Base-by-base conservation (phyloP, 2,888 invertebrate species). In the Odontocerum albicorne region DNA sequence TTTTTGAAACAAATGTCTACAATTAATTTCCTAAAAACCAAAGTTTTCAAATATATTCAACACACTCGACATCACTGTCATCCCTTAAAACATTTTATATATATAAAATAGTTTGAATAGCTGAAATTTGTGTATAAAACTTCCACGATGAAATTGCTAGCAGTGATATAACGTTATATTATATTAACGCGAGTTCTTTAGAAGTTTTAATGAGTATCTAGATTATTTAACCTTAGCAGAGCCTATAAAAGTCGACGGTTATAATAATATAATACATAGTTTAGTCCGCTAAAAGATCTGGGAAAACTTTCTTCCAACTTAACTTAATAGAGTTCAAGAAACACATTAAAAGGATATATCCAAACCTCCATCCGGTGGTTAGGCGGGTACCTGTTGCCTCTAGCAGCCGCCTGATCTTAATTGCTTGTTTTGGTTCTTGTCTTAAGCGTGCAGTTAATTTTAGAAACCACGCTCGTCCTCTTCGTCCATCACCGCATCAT, bases 381-480 rank as follows among this genome's bases (percentile, higher is more conserved):
- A 56, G 45, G 16, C 40, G 56, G 39, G 59, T 52, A 39, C 54
- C 51, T 53, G 55, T 53, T 59, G 42, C 45, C 49, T 51, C 49
- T 54, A 49, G 53, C 43, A 59, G 35, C 44, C 45, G 21, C 55
- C 36, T 35, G 35, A 52, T 44, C 44, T 45, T 52, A 39, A 46
- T 46, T 46, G 45, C 46, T 46, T 40, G 53, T 46, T 40, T 46
- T 42, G 53, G 46, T 53, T 53, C 49, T 52, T 59, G 63, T 58
- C 61, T 63, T 59, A 49, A 42, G 33, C 21, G 42, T 55, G 52
- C 55, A 45, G 50, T 59, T 63, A 63, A 63, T 62, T 65, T 63
- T 64, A 65, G 64, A 64, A n/a, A 64, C 59, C 55, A 46, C 58
- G 46, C 45, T 42, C 51, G n/a, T 40, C 47, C 52, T 40, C 40